phyloP scores from a whole-genome alignment of 2,113 vertebrate genomes.

The Melanotaenia duboulayi region DNA sequence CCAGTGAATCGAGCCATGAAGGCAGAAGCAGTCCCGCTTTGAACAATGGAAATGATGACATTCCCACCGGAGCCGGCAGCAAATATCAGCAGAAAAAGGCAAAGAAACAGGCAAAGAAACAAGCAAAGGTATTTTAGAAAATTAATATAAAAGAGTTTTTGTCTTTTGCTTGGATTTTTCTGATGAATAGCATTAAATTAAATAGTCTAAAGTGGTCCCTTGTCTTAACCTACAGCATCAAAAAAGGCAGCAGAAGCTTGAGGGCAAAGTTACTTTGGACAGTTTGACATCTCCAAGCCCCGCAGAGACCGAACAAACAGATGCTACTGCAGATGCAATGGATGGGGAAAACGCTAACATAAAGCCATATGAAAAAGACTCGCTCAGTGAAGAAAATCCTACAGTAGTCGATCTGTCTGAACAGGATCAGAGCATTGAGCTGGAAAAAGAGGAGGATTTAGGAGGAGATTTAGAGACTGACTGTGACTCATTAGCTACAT shows the following conservation, averaged over 20 bases:
- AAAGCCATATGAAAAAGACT: conserved; percentile 16
- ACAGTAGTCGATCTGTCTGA: conserved; percentile 11
- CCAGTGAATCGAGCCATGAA: conserved; percentile 73
- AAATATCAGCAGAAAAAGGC: conserved; percentile 96
- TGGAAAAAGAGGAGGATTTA: conserved; percentile 50
- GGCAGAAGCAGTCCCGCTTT: conserved; percentile 68
- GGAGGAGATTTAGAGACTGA: conserved; percentile 47
- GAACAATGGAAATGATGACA: conserved; percentile 74
- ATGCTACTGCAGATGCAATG: background rate
- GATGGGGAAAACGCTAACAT: conserved; percentile 17
- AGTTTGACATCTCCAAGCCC: conserved; percentile 39
- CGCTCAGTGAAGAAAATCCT: conserved; percentile 16
- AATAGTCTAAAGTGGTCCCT: background rate
- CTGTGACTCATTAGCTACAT: conserved; percentile 15
- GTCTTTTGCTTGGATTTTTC: background rate
- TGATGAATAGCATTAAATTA: background rate
- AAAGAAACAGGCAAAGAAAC: conserved; percentile 95
- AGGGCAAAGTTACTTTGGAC: conserved; percentile 80
- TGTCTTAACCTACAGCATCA: conserved; percentile 82
- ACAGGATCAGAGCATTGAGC: conserved; percentile 14
- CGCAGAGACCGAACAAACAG: conserved; percentile 8
- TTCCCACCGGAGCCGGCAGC: conserved; percentile 77
- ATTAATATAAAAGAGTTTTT: background rate
- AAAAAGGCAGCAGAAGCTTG: conserved; percentile 89
- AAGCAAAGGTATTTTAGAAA: conserved; percentile 87